A percentile compares a stretch with the other conserved stretches of the same genome.
These are phyloP conservation scores for Aphodius granarius DNA, from an alignment of 2,888 invertebrate genomes.

Conservation along the genomic window DNA sequence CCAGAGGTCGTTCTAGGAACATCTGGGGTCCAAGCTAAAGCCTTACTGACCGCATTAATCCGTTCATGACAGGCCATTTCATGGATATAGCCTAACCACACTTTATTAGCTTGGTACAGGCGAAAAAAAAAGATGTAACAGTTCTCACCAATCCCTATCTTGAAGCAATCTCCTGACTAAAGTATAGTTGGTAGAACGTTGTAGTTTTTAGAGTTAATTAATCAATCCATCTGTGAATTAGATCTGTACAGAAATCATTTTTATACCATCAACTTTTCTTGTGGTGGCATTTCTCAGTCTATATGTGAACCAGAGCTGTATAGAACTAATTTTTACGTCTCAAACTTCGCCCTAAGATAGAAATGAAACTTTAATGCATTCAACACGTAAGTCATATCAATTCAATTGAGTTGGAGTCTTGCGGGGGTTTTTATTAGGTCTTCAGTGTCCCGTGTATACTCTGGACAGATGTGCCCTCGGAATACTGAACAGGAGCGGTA, in stretches of 20 bases:
- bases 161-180: no score
- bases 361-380: background rate
- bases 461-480: background rate
- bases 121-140: no score
- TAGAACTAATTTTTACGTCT: no score
- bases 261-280: no score
- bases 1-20: background rate
- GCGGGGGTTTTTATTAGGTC: background rate
- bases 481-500: background rate
- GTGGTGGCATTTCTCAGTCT: no score
- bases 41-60: background rate
- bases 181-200: no score
- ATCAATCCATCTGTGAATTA: no score
- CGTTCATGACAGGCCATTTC: background rate
- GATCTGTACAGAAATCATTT: no score
- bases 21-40: background rate
- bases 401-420: background rate
- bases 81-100: background rate
- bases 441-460: background rate
- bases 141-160: no score
- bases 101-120: background rate
- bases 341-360: no score
- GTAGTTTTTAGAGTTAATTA: no score
- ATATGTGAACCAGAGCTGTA: no score
- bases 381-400: background rate